Conservation (phyloP, 2,113 vertebrate genomes). For the Hyperopisus bebe region DNA sequence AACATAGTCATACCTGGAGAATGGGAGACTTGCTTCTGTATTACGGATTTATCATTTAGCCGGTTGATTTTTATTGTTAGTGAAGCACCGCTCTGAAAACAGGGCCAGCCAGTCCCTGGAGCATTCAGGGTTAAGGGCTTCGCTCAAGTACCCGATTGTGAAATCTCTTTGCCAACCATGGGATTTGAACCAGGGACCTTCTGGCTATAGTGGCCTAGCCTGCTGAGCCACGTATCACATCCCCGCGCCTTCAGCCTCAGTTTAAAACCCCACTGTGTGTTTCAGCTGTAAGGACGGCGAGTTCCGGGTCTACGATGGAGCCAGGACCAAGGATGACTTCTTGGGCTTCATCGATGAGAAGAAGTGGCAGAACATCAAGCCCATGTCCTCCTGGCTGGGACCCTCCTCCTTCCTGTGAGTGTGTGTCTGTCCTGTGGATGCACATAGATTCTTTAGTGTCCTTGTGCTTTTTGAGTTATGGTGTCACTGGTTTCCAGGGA, state of each 20-base stretch:
- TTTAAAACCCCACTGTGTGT: constrained; percentile 10
- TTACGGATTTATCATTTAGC: not conserved
- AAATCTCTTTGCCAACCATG: not conserved
- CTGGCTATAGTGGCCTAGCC: not conserved
- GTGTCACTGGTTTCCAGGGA: not conserved
- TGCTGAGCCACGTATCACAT: not conserved
- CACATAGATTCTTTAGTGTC: not conserved
- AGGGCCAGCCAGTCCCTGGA: not conserved
- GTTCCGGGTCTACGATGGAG: constrained; percentile 88
- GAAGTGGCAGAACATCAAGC: constrained; percentile 83
- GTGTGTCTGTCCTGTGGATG: not conserved
- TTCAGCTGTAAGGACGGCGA: constrained; percentile 87
- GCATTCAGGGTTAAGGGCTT: not conserved
- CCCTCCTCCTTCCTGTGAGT: constrained; percentile 89
- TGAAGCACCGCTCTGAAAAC: not conserved
- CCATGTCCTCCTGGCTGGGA: constrained; percentile 85
- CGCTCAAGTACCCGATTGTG: not conserved
- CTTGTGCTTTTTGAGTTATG: not conserved
- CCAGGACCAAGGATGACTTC: constrained; percentile 83
- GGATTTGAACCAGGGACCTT: not conserved
- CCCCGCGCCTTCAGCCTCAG: not conserved
- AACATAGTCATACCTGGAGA: not conserved
- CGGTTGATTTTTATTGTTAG: not conserved
- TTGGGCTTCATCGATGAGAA: constrained; percentile 84
- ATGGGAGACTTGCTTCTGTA: not conserved